These are phyloP conservation scores for Peucedramus taeniatus DNA, from an alignment of 2,113 vertebrate genomes.

Conservation along the genomic window DNA sequence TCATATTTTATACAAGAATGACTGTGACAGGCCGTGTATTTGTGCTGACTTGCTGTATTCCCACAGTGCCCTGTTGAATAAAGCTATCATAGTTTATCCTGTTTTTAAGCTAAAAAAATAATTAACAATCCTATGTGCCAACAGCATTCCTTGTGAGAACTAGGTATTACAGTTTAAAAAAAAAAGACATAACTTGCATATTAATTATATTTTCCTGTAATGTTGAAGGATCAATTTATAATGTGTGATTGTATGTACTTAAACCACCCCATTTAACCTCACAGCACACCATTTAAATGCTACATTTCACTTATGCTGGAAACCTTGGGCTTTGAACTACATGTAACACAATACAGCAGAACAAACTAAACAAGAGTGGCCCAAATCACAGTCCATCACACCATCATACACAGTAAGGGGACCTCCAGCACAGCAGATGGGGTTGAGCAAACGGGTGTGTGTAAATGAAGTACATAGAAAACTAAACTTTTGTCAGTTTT, in stretches of 20 bases:
- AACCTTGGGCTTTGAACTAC: background rate
- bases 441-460: background rate
- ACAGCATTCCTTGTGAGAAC: background rate
- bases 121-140: background rate
- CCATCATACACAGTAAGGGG: background rate
- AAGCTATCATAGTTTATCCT: constrained; percentile 28
- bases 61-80: constrained; percentile 19
- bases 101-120: constrained; percentile 4
- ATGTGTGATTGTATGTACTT: background rate
- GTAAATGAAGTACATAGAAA: background rate
- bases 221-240: background rate
- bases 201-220: background rate
- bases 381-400: background rate
- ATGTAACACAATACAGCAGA: background rate
- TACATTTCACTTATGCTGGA: background rate
- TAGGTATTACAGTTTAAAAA: background rate
- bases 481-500: background rate
- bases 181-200: background rate
- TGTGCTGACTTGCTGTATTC: constrained; percentile 73
- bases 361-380: background rate
- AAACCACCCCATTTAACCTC: background rate
- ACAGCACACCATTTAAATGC: background rate
- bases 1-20: constrained; percentile 75
- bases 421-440: background rate
- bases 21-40: constrained; percentile 66